Evolutionary conservation across 2,797 vertebrate genomes (phyloP).

Genomic region (Notoglanidium macrostoma): DNA sequence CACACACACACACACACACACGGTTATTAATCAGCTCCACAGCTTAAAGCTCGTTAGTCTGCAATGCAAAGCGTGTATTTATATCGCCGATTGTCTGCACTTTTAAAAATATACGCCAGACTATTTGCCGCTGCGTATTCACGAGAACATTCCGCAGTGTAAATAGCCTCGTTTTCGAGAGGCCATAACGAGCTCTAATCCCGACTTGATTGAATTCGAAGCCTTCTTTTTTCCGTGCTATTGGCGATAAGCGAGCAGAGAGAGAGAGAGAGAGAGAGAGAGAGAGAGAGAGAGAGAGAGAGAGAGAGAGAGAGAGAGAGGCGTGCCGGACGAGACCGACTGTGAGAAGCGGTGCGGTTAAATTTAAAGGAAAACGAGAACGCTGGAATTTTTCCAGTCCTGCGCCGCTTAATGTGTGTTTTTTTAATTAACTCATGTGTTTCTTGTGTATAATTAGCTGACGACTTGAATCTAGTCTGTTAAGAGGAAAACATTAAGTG

Average conservation of each 20-base stretch:
- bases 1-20: conserved; percentile 25
- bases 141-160: conserved; percentile 63
- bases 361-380: background rate
- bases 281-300: too few relatives aligned
- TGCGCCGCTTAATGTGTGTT: background rate
- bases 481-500: background rate
- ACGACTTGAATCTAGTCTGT: background rate
- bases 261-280: too few relatives aligned
- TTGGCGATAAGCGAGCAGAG: conserved; percentile 5
- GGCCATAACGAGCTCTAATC: conserved; percentile 53
- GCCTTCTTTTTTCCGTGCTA: conserved; percentile 32
- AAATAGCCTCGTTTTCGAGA: conserved; percentile 56
- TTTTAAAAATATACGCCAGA: conserved; percentile 70
- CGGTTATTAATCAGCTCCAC: conserved; percentile 61
- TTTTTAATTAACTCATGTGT: background rate
- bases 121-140: conserved; percentile 58
- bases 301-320: too few relatives aligned
- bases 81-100: conserved; percentile 62
- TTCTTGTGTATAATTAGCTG: background rate
- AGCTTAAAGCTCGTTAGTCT: conserved; percentile 62
- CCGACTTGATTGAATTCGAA: conserved; percentile 51
- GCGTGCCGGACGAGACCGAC: background rate
- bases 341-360: background rate
- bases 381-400: background rate
- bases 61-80: conserved; percentile 65